Percentiles rank a stretch among this genome's conserved stretches.
phyloP scores from a whole-genome alignment of 92 coral and sea anemone species.

The Actinostola sp. region DNA sequence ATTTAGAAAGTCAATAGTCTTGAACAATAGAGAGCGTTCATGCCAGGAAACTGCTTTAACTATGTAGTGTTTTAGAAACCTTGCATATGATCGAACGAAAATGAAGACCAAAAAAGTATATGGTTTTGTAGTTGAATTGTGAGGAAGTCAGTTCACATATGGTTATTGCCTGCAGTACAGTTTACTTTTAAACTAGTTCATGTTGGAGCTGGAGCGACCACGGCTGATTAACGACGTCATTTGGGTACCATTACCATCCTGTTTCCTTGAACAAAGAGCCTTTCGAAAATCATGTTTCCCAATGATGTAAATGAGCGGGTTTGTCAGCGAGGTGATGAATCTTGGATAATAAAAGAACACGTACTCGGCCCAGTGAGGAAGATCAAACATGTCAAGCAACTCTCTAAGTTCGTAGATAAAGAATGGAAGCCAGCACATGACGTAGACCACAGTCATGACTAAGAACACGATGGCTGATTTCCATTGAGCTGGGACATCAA shows the following conservation, averaged over 20 bases:
- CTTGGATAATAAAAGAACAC: conserved; percentile 65
- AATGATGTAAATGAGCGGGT: conserved; percentile 65
- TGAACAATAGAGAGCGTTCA: too few relatives aligned
- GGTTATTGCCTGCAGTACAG: too few relatives aligned
- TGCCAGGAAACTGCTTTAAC: too few relatives aligned
- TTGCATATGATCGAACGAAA: too few relatives aligned
- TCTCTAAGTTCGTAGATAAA: conserved; percentile 50
- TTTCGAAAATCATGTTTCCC: conserved; percentile 75
- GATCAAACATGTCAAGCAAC: not conserved
- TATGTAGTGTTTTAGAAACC: too few relatives aligned
- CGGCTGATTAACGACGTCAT: conserved; percentile 25
- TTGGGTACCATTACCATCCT: conserved; percentile 7
- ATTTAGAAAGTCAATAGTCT: too few relatives aligned
- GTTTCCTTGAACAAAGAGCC: conserved; percentile 31
- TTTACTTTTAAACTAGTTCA: too few relatives aligned
- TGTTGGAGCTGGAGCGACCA: not conserved
- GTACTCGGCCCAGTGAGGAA: conserved; percentile 64
- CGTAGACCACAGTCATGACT: conserved; percentile 57
- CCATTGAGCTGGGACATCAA: conserved; percentile 56
- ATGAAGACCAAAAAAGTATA: too few relatives aligned
- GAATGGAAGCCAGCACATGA: conserved; percentile 71
- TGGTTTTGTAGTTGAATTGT: too few relatives aligned
- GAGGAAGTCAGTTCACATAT: too few relatives aligned
- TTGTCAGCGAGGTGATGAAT: conserved; percentile 62
- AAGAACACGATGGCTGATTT: conserved; percentile 66